Base-by-base conservation (phyloP, 2,797 vertebrate genomes). In the Rhincodon typus region DNA sequence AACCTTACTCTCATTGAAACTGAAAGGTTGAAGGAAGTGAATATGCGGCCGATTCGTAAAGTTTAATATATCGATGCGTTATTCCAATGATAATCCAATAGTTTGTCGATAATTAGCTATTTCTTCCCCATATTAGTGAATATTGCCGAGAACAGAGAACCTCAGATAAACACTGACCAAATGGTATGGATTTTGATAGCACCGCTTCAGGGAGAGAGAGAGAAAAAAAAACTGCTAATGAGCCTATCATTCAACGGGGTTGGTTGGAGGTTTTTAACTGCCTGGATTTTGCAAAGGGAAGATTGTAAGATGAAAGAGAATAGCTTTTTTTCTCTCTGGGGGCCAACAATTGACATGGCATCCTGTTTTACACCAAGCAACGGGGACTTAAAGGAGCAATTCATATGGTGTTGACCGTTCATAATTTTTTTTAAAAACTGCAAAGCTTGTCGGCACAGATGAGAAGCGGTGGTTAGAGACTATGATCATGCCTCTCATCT, bases 401-500 rank as follows among this genome's bases (percentile, higher is more conserved):
- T 93, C 42, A 93, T 93, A 93, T 93, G 67, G 19, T 21, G 25
- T 42, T 93, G 90, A 69, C 90, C 66, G 67, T 69, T 93, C 34
- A 77, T 62, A 62, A 62, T 62, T 74, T 1, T 0, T 62, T 74
- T 1, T 0, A 67, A 67, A 19, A 34, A 38, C 34, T 72, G 70
- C 57, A 67, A n/a, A 79, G 5, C 8, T 25, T 15, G 95, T 86
- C 57, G 38, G 23, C 8, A 77, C 67, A 19, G 70, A 95, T 42
- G 1, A 72, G 62, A 94, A 7, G n/a, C 19, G 21, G 25, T 87
- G 17, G 13, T 5, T 86, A 77, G 70, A 72, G 19, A 88, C 91
- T 95, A 97, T 97, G 97, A 97, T 97, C 95, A 96, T 96, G 96
- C 96, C 77, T 94, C 21, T 42, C 97, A 97, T 97, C 97, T 97